These are phyloP conservation scores for Plutella xylostella DNA, from an alignment of 2,888 invertebrate species.

Conservation along the genomic window DNA sequence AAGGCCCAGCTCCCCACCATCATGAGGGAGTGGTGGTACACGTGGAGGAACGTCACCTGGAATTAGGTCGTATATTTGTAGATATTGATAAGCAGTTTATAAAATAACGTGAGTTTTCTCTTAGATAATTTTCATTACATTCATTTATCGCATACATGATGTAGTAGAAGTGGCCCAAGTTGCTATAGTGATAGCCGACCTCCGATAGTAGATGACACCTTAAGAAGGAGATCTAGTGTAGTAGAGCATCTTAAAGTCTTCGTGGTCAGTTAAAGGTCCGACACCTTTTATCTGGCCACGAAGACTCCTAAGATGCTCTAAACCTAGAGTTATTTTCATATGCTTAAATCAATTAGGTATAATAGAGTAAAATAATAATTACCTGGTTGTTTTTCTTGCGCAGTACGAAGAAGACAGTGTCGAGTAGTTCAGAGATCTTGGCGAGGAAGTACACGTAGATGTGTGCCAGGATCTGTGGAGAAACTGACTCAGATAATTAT, in stretches of 20 bases:
- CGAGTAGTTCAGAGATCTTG: constrained; percentile 90
- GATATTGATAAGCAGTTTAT: neutral
- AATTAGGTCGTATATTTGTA: neutral
- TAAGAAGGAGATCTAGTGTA: too few relatives aligned
- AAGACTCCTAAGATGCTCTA: too few relatives aligned
- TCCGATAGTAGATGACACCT: too few relatives aligned
- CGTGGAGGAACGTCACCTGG: constrained; percentile 87
- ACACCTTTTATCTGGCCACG: too few relatives aligned
- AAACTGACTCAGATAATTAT: too few relatives aligned
- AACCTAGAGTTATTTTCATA: too few relatives aligned
- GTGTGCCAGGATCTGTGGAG: constrained; percentile 71
- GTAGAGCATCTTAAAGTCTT: neutral
- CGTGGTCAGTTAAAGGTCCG: neutral
- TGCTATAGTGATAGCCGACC: too few relatives aligned
- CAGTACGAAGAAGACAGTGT: constrained; percentile 93
- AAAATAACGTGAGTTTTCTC: neutral
- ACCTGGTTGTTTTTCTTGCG: constrained; percentile 92
- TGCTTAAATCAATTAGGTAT: too few relatives aligned
- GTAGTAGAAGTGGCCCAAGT: too few relatives aligned
- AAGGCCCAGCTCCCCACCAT: constrained; percentile 78
- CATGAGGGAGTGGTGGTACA: constrained; percentile 85
- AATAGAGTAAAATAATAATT: too few relatives aligned
- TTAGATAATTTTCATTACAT: neutral
- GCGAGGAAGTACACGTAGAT: constrained; percentile 90
- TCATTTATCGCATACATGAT: too few relatives aligned